Percentiles rank a stretch among this genome's conserved stretches.
These are phyloP conservation scores for Colletes latitarsis DNA, from an alignment of 1,140 invertebrate genomes.

Conservation along the genomic window DNA sequence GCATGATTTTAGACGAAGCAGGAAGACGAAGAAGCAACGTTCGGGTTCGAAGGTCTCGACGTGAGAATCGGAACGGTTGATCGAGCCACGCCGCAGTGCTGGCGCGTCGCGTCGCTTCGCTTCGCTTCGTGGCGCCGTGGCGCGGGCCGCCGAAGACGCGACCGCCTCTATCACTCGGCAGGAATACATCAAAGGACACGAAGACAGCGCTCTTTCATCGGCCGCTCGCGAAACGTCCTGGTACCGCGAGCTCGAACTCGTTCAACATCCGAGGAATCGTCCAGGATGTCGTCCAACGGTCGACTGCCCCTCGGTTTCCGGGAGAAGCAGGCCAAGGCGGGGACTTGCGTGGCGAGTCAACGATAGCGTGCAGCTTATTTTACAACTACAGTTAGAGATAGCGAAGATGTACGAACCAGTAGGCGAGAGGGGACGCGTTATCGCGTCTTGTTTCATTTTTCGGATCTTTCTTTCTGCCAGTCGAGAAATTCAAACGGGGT, in stretches of 20 bases:
- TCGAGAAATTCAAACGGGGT: neutral
- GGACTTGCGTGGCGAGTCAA: slow-evolving; percentile 45
- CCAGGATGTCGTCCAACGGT: slow-evolving; percentile 31
- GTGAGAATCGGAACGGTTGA: slow-evolving; percentile 56
- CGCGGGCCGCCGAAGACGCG: slow-evolving; percentile 15
- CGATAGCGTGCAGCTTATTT: slow-evolving; percentile 59
- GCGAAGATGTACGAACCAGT: slow-evolving; percentile 55
- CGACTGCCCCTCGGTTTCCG: slow-evolving; percentile 14
- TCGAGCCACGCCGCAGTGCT: slow-evolving; percentile 19
- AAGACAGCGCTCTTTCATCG: slow-evolving; percentile 21
- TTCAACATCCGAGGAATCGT: slow-evolving; percentile 5
- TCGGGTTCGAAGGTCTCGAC: slow-evolving; percentile 56
- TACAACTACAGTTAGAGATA: slow-evolving; percentile 66
- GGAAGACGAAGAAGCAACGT: slow-evolving; percentile 32
- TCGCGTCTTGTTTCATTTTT: slow-evolving; percentile 41
- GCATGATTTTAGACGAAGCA: slow-evolving; percentile 55
- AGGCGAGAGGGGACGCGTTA: slow-evolving; percentile 45
- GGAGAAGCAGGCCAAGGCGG: slow-evolving; percentile 26
- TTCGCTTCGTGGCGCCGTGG: neutral
- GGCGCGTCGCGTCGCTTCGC: no score
- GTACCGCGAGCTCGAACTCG: neutral
- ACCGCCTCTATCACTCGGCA: slow-evolving; percentile 22
- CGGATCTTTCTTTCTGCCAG: slow-evolving; percentile 1
- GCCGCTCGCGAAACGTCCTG: neutral
- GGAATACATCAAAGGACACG: slow-evolving; percentile 54